Conservation (phyloP, 2,888 invertebrate species). For the Pollenia amentaria region DNA sequence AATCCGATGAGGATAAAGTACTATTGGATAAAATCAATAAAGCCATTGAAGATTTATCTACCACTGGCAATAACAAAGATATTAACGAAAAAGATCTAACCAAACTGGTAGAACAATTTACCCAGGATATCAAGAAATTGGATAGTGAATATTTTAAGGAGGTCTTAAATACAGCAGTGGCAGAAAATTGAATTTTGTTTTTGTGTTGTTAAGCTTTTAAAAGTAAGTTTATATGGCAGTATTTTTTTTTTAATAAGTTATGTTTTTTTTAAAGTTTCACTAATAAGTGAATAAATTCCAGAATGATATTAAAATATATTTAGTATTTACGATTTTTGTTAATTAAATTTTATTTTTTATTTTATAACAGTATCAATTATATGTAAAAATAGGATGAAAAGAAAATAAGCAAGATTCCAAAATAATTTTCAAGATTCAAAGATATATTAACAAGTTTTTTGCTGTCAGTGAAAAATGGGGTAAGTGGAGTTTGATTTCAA, state of each 20-base stretch:
- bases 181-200: conserved; percentile 40
- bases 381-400: conserved; percentile 33
- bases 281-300: background rate
- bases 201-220: background rate
- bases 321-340: conserved; percentile 1
- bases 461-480: background rate
- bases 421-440: background rate
- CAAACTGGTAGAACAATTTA: conserved; percentile 81
- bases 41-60: conserved; percentile 82
- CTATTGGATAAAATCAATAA: conserved; percentile 81
- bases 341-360: conserved; percentile 21
- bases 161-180: conserved; percentile 76
- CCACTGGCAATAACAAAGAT: conserved; percentile 81
- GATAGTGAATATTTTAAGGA: conserved; percentile 83
- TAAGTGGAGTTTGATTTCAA: conserved; percentile 19
- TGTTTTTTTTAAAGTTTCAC: conserved; percentile 4
- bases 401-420: conserved; percentile 37
- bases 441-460: background rate
- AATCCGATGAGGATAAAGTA: conserved; percentile 81
- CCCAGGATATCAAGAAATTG: conserved; percentile 81
- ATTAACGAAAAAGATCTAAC: conserved; percentile 82
- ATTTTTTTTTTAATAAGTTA: conserved; percentile 16
- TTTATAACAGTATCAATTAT: conserved; percentile 23
- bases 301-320: background rate
- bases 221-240: conserved; percentile 40